phyloP scores from a whole-genome alignment of 2,797 vertebrate species.

The Crocodylus rhombifer region DNA sequence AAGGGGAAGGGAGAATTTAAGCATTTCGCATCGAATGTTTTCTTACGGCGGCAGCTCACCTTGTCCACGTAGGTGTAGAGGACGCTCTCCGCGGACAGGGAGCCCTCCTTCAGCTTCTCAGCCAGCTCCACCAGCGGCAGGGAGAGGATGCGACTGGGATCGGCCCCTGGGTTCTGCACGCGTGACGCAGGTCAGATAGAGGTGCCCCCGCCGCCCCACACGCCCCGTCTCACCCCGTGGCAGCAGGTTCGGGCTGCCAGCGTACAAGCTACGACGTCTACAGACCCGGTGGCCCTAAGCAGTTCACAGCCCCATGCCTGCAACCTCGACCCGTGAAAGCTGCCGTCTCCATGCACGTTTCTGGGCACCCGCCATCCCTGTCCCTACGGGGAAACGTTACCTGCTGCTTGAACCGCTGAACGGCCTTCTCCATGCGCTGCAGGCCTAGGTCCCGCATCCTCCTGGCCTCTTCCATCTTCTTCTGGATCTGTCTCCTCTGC shows the following conservation, averaged over 20 bases:
- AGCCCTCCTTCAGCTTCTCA: conserved; percentile 76
- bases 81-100: conserved; percentile 82
- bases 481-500: conserved; percentile 17
- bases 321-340: neutral
- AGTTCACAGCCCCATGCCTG: too few relatives aligned
- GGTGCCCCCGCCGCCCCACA: too few relatives aligned
- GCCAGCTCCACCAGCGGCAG: conserved; percentile 83
- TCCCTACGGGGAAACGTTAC: neutral
- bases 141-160: conserved; percentile 76
- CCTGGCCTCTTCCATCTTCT: conserved; percentile 56
- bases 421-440: conserved; percentile 62
- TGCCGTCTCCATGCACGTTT: neutral
- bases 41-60: conserved; percentile 55
- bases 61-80: conserved; percentile 88
- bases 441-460: conserved; percentile 35
- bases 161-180: conserved; percentile 77
- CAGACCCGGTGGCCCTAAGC: too few relatives aligned
- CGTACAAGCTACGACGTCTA: too few relatives aligned
- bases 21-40: neutral
- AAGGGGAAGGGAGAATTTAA: neutral
- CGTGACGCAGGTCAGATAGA: neutral
- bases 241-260: neutral
- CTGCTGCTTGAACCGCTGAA: conserved; percentile 66
- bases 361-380: neutral
- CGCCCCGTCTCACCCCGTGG: neutral